Evolutionary conservation across 2,113 vertebrate genomes (phyloP), one percentile per base, ranked within the genome.

Genomic region (Atractosteus spatula): DNA sequence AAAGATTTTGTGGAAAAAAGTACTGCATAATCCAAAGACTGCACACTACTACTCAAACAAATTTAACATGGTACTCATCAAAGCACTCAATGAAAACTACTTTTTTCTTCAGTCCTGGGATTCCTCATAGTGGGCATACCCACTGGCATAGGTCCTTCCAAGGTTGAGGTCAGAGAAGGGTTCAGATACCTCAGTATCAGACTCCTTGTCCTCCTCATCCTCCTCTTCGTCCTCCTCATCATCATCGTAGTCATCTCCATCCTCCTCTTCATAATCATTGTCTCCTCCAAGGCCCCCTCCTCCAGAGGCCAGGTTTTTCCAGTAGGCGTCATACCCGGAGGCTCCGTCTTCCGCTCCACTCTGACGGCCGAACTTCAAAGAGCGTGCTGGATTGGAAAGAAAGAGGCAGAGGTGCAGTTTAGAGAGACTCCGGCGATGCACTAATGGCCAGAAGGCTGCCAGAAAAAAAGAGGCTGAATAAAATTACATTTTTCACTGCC

Each of bases 351-450:
- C 96, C 0, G 73, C 84, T 8, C 94, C 96, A 0, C 89, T 88
- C 83, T 99, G 96, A 13, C 97, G 91, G 73, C 97, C 97, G 43
- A 97, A 99, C 75, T 96, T 99, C 82, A 98, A 68, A 8, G 94
- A 94, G 8, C 97, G 97, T 0, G 96, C 97, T 99, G 83, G 65
- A 76, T 72, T 77, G 17, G 75, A 72, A 29, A 64, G 76, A 78
- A 79, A 78, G 3, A 76, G 41, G 77, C 7, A 29, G 56, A 41
- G 11, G 7, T 41, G 3, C 7, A 59, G 11, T 59, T 59, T 4
- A 59, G 3, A 11, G 12, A 12, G 13, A 8, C 12, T 1, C 7
- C 3, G 3, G 2, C 8, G 3, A n/a, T 1, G 13, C 56, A 59
- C 7, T 59, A 12, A 7, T 14, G 11, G 56, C 8, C 10, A n/a